These are phyloP conservation scores for Charanyca ferruginea DNA, from an alignment of 2,888 invertebrate genomes.

Conservation along the genomic window DNA sequence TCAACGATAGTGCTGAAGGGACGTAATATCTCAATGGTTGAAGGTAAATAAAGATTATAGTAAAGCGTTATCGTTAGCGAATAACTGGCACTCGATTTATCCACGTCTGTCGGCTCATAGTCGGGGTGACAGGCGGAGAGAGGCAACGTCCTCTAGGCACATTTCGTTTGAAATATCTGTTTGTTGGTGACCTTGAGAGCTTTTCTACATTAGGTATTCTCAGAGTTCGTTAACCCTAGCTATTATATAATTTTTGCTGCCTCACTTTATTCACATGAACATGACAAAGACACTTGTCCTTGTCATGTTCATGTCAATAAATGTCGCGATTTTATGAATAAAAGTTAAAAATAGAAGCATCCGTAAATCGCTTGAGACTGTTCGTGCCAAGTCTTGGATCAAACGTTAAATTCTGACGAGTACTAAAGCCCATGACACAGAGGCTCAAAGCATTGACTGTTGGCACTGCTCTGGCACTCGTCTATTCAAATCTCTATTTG, in stretches of 20 bases:
- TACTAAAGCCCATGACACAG: neutral
- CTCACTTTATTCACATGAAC: neutral
- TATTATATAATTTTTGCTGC: neutral
- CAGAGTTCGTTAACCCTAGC: neutral
- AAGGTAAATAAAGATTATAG: constrained; percentile 33
- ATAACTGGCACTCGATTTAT: constrained; percentile 49
- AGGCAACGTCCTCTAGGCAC: constrained; percentile 11
- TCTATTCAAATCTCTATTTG: neutral
- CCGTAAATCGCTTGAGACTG: neutral
- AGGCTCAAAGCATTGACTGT: neutral
- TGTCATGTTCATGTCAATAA: no score
- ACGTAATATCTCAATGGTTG: constrained; percentile 11
- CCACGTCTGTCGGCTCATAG: constrained; percentile 39
- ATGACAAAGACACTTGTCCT: no score
- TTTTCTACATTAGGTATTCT: neutral
- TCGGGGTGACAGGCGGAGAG: constrained; percentile 26
- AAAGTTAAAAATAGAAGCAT: neutral
- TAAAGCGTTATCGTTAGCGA: constrained; percentile 12
- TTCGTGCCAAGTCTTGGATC: constrained; percentile 24
- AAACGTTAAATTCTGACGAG: neutral
- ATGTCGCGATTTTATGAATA: neutral
- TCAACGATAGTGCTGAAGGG: neutral
- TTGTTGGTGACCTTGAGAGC: constrained; percentile 1
- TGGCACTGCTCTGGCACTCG: constrained; percentile 5
- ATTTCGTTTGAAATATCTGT: constrained; percentile 20